Conservation (phyloP, 1,140 invertebrate species). For the Micrasema minimum region DNA sequence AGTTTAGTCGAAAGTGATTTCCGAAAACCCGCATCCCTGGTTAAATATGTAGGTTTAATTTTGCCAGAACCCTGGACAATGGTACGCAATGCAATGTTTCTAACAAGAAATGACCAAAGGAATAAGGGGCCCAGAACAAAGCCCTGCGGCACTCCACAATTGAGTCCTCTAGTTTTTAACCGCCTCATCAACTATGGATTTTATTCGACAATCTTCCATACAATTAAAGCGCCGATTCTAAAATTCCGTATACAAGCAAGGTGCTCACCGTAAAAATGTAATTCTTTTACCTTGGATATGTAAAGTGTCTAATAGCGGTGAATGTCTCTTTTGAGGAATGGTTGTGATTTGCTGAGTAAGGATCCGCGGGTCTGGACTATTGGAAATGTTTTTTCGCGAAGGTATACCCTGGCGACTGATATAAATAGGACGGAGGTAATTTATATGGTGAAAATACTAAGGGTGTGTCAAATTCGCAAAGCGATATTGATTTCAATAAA, state of each 20-base stretch:
- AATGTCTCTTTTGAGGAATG: neutral
- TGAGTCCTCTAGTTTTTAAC: constrained; percentile 29
- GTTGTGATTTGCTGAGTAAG: neutral
- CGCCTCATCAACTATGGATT: constrained; percentile 39
- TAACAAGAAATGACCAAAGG: too few species aligned
- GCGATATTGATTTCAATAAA: too few species aligned
- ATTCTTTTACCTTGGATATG: too few species aligned
- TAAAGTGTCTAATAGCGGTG: neutral
- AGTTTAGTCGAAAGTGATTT: too few species aligned
- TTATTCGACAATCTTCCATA: constrained; percentile 18
- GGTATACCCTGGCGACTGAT: constrained; percentile 11
- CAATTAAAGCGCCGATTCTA: constrained; percentile 7
- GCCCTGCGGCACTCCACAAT: constrained; percentile 18
- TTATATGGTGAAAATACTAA: constrained; percentile 1
- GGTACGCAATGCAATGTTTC: too few species aligned
- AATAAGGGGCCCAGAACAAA: neutral
- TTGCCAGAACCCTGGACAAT: too few species aligned
- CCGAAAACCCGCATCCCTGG: too few species aligned
- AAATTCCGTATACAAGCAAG: too few species aligned
- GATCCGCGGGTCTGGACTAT: neutral
- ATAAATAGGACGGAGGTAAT: constrained; percentile 16
- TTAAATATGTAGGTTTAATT: too few species aligned
- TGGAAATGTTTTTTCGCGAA: constrained; percentile 13
- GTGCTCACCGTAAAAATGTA: too few species aligned
- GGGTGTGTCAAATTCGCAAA: too few species aligned